phyloP scores from a whole-genome alignment of 2,888 invertebrate species.

The Trachelus iudaicus region DNA sequence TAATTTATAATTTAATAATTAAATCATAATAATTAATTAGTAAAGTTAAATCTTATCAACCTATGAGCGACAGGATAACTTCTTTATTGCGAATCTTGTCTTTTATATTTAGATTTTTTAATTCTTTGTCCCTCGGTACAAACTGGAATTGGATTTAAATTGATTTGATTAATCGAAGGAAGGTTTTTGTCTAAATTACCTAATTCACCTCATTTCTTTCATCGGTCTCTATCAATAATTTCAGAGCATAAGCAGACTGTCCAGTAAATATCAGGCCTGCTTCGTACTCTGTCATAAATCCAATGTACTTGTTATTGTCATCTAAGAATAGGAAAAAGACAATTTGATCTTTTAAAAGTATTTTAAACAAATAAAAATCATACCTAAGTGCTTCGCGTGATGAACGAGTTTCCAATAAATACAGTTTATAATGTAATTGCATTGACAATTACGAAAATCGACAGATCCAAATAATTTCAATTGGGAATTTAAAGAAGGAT shows the following conservation, averaged over 20 bases:
- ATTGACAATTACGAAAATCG: conserved; percentile 45
- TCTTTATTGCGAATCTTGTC: conserved; percentile 19
- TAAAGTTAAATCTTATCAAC: conserved; percentile 18
- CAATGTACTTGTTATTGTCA: conserved; percentile 38
- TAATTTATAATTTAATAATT: background rate
- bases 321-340: conserved; percentile 18
- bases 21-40: conserved; percentile 1
- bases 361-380: background rate
- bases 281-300: conserved; percentile 56
- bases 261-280: conserved; percentile 51
- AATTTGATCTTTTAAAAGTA: background rate
- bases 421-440: conserved; percentile 30
- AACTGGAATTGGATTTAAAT: background rate
- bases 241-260: conserved; percentile 52
- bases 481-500: conserved; percentile 22
- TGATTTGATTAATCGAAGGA: background rate
- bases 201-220: conserved; percentile 32
- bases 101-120: background rate
- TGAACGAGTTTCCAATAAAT: conserved; percentile 33
- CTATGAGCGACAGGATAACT: conserved; percentile 29
- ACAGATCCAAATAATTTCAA: conserved; percentile 30
- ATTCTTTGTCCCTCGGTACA: background rate
- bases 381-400: conserved; percentile 36
- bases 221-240: conserved; percentile 42
- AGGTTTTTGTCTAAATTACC: background rate